Base-by-base conservation (phyloP, 2,797 vertebrate species). In the Helicolenus hilgendorfi region DNA sequence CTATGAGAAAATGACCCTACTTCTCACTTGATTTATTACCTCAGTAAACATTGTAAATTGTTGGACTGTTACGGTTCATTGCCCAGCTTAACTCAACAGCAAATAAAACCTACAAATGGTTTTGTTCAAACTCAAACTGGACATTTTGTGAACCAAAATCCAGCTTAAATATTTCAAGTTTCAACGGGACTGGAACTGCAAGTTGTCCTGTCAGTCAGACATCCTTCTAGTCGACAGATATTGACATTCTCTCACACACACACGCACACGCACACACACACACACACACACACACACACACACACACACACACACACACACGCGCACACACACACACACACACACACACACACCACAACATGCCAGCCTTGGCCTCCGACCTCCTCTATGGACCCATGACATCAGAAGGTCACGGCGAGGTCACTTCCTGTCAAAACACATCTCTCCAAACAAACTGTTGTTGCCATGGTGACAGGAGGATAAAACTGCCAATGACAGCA, bases 381-480 rank as follows among this genome's bases (percentile, higher is more conserved):
- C 72, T 67, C 72, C 11, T 64, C 22, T 0, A 27, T 53, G 56
- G 58, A 72, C 55, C 49, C 22, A 14, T 89, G 81, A 86, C 73
- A 75, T 87, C 72, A 71, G 41, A 72, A 81, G 88, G 88, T 84
- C 84, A 85, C 3, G 24, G 41, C 7, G 5, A 83, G 88, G 92
- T 89, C 87, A 90, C 83, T 85, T 91, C 81, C 83, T 88, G 79
- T 88, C 90, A 84, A 87, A 41, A 70, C 72, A 75, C 62, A 18
- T 77, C 73, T 45, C 71, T 86, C 29, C 55, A 72, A 26, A 53
- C 35, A 8, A 53, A 24, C 80, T 63, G 73, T 77, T 81, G 62
- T 89, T 89, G 82, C 83, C 72, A 77, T 81, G 76, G 88, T 70
- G 62, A 91, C 45, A n/a, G 24, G 0, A 65, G 31, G 15, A 33